Base-by-base conservation (phyloP, 2,797 vertebrate species). In the Mergus octosetaceus region DNA sequence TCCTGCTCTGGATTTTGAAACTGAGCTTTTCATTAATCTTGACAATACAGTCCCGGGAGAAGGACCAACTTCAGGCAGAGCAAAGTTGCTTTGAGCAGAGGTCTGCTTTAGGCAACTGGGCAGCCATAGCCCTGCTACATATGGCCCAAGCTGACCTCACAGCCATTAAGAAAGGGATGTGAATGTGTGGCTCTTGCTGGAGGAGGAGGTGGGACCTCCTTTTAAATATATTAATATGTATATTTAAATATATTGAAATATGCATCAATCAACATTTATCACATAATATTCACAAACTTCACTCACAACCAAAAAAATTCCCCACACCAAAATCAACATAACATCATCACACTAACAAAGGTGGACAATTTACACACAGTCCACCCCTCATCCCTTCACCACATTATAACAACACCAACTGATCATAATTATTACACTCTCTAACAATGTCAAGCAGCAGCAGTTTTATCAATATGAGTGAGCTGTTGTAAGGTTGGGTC, bases 131-230 rank as follows among this genome's bases (percentile, higher is more conserved):
- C 25, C 38, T 56, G 28, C 38, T 80, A 2, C 25, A 1, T 13
- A 27, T 0, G 0, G 6, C 24, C 15, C 22, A 19, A 39, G 27
- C n/a, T 58, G 34, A 38, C 60, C 27, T 65, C 1, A 0, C 22
- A 77, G 53, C 38, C 19, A 1, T 54, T 66, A n/a, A 11, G 34
- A 28, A 85, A 53, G 17, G 11, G 28, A 32, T 11, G 11, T 41
- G 39, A 82, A 61, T 0, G 0, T 57, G 36, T 73, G 27, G 32
- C 24, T 90, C 32, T 5, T 5, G 8, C 34, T 62, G 17, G 39
- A 65, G 39, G 45, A 66, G 28, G 45, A 66, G 28, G 8, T 70
- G 73, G 6, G 62, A 20, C 20, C 41, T 22, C 30, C 39, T 32
- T 65, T 65, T 43, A 65, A 64, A 41, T 41, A 30, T 41, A 21